A percentile compares a stretch with the other conserved stretches of the same genome.
Conservation (phyloP, 2,888 invertebrate species). For the Apamea anceps region DNA sequence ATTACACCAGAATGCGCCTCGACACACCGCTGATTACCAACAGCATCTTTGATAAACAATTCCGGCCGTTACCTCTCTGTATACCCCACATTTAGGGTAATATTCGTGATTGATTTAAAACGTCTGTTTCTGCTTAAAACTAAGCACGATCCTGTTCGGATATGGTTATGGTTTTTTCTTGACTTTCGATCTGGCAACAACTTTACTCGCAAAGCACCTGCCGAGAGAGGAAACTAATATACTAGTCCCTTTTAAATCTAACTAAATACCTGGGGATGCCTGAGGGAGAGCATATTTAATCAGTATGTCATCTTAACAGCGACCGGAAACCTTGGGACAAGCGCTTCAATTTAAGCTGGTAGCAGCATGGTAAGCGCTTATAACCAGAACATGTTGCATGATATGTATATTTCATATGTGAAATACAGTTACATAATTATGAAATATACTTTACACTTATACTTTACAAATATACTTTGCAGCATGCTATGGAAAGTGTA, state of each 20-base stretch:
- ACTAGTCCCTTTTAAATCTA: conserved; percentile 36
- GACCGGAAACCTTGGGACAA: neutral
- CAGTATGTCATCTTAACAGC: neutral
- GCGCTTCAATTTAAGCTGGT: no score
- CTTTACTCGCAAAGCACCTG: conserved; percentile 64
- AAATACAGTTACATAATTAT: no score
- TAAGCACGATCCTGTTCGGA: conserved; percentile 58
- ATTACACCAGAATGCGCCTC: conserved; percentile 45
- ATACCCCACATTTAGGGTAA: conserved; percentile 35
- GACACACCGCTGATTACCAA: conserved; percentile 34
- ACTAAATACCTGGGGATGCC: conserved; percentile 8
- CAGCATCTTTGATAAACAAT: conserved; percentile 23
- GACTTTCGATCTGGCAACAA: conserved; percentile 59
- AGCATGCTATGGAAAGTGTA: no score
- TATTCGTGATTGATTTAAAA: conserved; percentile 57
- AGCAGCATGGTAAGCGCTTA: no score
- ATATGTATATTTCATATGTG: no score
- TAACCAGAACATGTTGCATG: no score
- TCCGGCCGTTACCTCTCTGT: conserved; percentile 55
- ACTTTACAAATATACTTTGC: no score
- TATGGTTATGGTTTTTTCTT: conserved; percentile 55
- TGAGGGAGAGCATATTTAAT: neutral
- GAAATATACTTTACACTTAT: no score
- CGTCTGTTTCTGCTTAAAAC: conserved; percentile 53
- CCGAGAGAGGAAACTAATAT: conserved; percentile 50